Base-by-base conservation (phyloP, 2,113 vertebrate species). In the Cromileptes altivelis region DNA sequence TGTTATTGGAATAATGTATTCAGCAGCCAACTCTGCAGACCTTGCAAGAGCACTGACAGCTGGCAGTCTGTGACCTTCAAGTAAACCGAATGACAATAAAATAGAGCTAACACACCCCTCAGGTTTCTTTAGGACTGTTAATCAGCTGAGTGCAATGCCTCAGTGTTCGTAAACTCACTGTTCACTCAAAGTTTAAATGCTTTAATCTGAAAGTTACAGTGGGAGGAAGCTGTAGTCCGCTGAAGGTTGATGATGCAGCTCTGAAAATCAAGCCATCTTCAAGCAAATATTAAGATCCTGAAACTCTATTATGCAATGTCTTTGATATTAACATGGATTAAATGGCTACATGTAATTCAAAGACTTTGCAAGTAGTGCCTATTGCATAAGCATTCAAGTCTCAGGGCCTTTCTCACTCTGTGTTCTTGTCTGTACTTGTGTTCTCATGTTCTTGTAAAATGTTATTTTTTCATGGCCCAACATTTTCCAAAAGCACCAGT, bases 11-110 rank as follows among this genome's bases (percentile, higher is more conserved):
- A 57, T 27, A 17, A 56, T 70, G 18, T 21, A 57, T 69, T 67
- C 17, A 25, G 25, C 19, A 40, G 60, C n/a, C 14, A 27, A 67
- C 27, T 45, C 19, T 55, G 69, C 55, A 55, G 40, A 25, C 69
- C 33, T n/a, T 40, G 56, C 49, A 69, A 9, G 18, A 15, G 52
- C 8, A 33, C 4, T 30, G 18, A 52, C 50, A 70, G 19, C 57
- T 67, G 53, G 30, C 61, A 67, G 47, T 33, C 49, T 21, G 33
- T 27, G 33, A 77, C 63, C n/a, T 71, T 65, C 58, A 65, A 27
- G n/a, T 21, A 4, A 49, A 23, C 21, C 27, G 14, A 11, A 33
- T 40, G 37, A 55, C 42, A 53, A 42, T 56, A 56, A 9, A 33
- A 57, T 3, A 19, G 6, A 42, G 47, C 27, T 33, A 70, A 45